Evolutionary conservation across 2,888 invertebrate species (phyloP).

Genomic region (Mimachlamys varia): DNA sequence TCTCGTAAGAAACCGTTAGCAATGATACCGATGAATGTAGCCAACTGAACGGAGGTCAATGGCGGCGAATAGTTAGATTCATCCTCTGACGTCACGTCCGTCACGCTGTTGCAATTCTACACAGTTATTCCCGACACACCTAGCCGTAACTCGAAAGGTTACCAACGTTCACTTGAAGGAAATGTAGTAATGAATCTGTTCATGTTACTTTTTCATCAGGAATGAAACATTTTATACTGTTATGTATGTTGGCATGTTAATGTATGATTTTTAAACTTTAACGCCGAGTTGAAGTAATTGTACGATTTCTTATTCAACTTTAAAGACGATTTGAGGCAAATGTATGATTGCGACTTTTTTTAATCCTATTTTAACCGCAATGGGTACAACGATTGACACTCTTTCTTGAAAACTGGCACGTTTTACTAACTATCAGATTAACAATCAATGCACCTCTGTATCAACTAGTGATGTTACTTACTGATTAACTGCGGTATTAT

Average conservation of each 20-base stretch:
- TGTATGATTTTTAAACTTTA: not conserved
- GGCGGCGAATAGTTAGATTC: not conserved
- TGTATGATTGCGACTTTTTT: no score
- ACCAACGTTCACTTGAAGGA: not conserved
- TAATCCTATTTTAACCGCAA: no score
- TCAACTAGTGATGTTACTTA: no score
- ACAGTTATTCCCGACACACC: slow-evolving; percentile 6
- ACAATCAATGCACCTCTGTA: no score
- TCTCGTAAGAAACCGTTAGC: slow-evolving; percentile 3
- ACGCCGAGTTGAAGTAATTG: not conserved
- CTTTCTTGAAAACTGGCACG: no score
- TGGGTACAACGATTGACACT: no score
- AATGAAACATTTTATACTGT: not conserved
- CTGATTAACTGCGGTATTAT: no score
- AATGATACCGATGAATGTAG: not conserved
- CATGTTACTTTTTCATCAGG: not conserved
- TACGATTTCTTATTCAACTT: not conserved
- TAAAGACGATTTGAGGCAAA: not conserved
- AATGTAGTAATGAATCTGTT: no score
- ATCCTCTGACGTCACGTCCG: not conserved
- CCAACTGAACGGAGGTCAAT: slow-evolving; percentile 1
- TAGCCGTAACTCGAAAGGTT: not conserved
- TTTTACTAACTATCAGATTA: no score
- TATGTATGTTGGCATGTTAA: not conserved
- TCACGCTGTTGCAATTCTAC: slow-evolving; percentile 3